Base-by-base conservation (phyloP, 30 jellyfish, hydroid and myxozoan genomes). In the Turritopsis dohrnii region DNA sequence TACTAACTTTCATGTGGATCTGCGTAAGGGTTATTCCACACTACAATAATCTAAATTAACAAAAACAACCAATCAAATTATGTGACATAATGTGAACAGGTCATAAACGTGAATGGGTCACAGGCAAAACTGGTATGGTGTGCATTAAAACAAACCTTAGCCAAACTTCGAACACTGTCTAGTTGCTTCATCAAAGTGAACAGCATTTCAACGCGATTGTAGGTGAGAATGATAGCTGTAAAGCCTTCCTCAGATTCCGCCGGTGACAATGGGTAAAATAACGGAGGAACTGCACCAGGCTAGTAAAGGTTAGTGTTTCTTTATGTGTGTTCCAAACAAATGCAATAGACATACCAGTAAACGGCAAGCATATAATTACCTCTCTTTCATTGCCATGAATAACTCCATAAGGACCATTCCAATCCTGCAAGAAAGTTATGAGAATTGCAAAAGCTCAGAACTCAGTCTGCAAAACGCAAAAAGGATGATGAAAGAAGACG, bases 141-240 rank as follows among this genome's bases (percentile, higher is more conserved):
- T n/a, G n/a, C n/a, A n/a, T 41, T 41, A 13, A 13, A 5, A n/a
- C 77, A n/a, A n/a, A 85, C 92, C 90, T 93, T 93, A 18, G 88
- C 79, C 52, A 93, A 82, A 83, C 98, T 93, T 27, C 93, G 96
- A 52, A 90, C 87, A 26, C 81, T 88, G 54, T 75, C 89, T n/a
- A 93, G 89, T 71, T 83, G 90, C 28, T 81, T 65, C 87, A 93
- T 84, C 26, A 93, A 88, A 21, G 69, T 53, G 60, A 80, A 85
- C 75, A 88, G 79, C 92, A 89, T 86, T 21, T 93, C 85, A 19
- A 89, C 75, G 71, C 98, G 96, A 84, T 93, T 93, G 86, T 88
- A 93, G 4, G 98, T 93, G 25, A 93, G 73, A 1, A 93, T 88
- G 1, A 93, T 93, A 25, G 96, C 98, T 29, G 98, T 93, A 54